These are phyloP conservation scores for Bubalus kerabau DNA, from an alignment of 2,113 vertebrate species.

Conservation along the genomic window DNA sequence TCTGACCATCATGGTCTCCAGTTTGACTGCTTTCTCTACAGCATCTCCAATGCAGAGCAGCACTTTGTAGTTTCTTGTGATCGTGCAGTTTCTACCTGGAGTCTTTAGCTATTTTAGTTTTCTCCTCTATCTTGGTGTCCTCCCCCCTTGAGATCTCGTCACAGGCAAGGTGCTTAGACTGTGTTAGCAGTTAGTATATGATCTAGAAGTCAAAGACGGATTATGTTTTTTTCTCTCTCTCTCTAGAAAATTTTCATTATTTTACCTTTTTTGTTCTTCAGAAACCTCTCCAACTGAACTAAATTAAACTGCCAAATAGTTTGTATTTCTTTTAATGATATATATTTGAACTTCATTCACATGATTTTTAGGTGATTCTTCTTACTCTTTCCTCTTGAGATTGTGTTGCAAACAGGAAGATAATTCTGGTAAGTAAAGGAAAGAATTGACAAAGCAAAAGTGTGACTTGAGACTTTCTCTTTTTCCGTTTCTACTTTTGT, in stretches of 20 bases:
- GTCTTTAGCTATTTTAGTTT: background rate
- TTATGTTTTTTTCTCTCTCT: background rate
- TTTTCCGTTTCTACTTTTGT: background rate
- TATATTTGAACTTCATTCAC: background rate
- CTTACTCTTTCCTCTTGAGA: background rate
- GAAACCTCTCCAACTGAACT: conserved; percentile 26
- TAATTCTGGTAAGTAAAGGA: background rate
- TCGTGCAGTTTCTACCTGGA: background rate
- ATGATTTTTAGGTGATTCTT: background rate
- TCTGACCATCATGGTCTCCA: background rate
- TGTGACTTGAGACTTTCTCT: background rate
- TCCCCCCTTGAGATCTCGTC: accelerated
- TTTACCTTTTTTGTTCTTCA: background rate
- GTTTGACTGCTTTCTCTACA: background rate
- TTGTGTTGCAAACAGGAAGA: background rate
- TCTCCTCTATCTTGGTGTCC: accelerated
- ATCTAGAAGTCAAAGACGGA: background rate
- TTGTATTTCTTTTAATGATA: background rate
- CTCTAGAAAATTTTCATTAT: background rate
- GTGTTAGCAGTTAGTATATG: background rate
- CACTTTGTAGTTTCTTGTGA: background rate
- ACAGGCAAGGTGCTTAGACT: background rate
- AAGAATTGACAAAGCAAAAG: background rate
- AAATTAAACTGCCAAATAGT: conserved; percentile 13
- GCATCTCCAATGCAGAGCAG: background rate